phyloP scores from a whole-genome alignment of 2,797 vertebrate genomes.

The Enteromius anoplus region DNA sequence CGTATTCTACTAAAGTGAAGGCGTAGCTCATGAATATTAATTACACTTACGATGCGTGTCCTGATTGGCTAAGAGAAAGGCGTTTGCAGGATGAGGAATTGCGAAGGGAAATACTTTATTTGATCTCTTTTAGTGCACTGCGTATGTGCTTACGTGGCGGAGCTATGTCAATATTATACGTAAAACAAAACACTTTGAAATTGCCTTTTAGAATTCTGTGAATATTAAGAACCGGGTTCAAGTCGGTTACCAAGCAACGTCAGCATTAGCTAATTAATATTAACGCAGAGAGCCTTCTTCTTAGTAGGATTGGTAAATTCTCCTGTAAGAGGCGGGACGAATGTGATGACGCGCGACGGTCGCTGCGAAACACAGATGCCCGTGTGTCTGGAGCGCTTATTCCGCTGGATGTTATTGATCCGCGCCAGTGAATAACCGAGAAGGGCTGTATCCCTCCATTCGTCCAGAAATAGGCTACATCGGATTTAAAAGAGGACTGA shows the following conservation, averaged over 20 bases:
- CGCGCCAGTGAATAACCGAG: constrained; percentile 12
- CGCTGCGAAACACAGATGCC: constrained; percentile 54
- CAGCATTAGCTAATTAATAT: neutral
- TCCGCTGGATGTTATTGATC: constrained; percentile 40
- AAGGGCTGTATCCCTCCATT: neutral
- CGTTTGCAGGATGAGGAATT: neutral
- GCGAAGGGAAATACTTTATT: neutral
- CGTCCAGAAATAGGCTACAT: neutral
- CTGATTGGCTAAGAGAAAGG: constrained; percentile 4
- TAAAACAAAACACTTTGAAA: neutral
- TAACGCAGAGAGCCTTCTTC: constrained; percentile 63
- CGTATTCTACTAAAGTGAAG: neutral
- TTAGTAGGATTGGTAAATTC: constrained; percentile 48
- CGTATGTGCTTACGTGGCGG: neutral
- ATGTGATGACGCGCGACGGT: constrained; percentile 61
- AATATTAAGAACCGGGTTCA: constrained; percentile 5
- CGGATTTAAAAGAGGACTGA: constrained; percentile 8
- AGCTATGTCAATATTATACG: neutral
- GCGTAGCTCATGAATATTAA: neutral
- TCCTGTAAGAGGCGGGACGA: constrained; percentile 50
- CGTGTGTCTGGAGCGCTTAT: constrained; percentile 41
- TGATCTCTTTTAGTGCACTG: neutral
- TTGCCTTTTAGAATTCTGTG: neutral
- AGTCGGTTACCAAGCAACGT: constrained; percentile 25
- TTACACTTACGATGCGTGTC: no score